Percentiles rank a stretch among this genome's conserved stretches.
Conservation (phyloP, 2,797 vertebrate genomes). For the Amblyraja radiata region DNA sequence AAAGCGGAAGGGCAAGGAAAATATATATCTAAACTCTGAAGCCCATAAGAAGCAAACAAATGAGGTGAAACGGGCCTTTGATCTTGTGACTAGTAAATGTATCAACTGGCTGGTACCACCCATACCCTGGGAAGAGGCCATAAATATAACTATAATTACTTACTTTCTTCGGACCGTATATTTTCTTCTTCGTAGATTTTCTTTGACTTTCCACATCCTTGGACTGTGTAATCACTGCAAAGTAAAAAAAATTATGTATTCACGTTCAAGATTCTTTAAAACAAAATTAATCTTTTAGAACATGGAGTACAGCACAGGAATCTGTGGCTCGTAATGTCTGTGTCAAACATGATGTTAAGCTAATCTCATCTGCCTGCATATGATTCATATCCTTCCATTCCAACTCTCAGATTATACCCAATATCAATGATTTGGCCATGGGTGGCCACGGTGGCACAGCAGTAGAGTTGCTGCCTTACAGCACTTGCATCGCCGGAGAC, state of each 20-base stretch:
- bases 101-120: background rate
- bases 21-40: too few relatives aligned
- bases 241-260: background rate
- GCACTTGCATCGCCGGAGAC: too few relatives aligned
- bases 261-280: background rate
- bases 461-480: too few relatives aligned
- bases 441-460: too few relatives aligned
- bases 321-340: too few relatives aligned
- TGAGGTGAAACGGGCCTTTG: too few relatives aligned
- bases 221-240: background rate
- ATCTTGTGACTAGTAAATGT: background rate
- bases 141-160: constrained; percentile 41
- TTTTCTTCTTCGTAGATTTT: constrained; percentile 59
- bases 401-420: background rate
- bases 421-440: background rate
- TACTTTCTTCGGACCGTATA: constrained; percentile 65
- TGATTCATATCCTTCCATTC: too few relatives aligned
- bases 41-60: too few relatives aligned
- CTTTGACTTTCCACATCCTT: constrained; percentile 44
- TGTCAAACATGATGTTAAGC: too few relatives aligned
- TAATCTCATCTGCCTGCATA: too few relatives aligned
- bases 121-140: background rate
- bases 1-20: too few relatives aligned
- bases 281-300: background rate
- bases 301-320: too few relatives aligned